A percentile compares a stretch with the other conserved stretches of the same genome.
Conservation (phyloP, 2,888 invertebrate genomes). For the Hydroisotoma schaefferi region DNA sequence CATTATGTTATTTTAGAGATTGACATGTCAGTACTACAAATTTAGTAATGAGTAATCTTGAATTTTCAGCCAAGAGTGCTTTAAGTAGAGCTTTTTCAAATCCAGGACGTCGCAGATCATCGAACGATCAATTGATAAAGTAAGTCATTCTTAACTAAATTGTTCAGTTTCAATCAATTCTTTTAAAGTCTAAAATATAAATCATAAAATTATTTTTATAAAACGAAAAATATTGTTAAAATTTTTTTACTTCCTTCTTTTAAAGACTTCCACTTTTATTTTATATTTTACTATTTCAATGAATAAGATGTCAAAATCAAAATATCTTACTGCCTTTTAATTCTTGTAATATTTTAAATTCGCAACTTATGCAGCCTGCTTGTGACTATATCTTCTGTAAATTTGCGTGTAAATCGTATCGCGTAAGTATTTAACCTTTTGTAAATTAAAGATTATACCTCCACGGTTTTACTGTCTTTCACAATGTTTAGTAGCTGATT, state of each 20-base stretch:
- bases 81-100: constrained; percentile 45
- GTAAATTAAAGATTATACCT: too few relatives aligned
- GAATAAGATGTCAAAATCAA: background rate
- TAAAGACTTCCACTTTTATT: too few relatives aligned
- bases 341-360: background rate
- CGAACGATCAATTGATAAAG: constrained; percentile 47
- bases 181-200: too few relatives aligned
- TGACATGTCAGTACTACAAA: too few relatives aligned
- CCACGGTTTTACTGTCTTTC: too few relatives aligned
- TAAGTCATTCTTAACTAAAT: too few relatives aligned
- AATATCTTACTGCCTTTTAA: background rate
- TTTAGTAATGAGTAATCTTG: constrained; percentile 5
- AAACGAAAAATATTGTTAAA: too few relatives aligned
- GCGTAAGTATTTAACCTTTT: constrained; percentile 66
- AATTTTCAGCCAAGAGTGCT: constrained; percentile 37
- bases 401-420: constrained; percentile 87
- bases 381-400: constrained; percentile 87
- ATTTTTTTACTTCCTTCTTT: too few relatives aligned
- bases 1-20: background rate
- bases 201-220: too few relatives aligned
- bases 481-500: too few relatives aligned
- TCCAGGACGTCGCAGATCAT: constrained; percentile 44
- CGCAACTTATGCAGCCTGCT: constrained; percentile 66
- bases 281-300: background rate
- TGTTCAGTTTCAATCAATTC: too few relatives aligned